Percentiles rank a stretch among this genome's conserved stretches.
Evolutionary conservation across 2,888 invertebrate genomes (phyloP).

Genomic region (Torymus aiolomorphi): DNA sequence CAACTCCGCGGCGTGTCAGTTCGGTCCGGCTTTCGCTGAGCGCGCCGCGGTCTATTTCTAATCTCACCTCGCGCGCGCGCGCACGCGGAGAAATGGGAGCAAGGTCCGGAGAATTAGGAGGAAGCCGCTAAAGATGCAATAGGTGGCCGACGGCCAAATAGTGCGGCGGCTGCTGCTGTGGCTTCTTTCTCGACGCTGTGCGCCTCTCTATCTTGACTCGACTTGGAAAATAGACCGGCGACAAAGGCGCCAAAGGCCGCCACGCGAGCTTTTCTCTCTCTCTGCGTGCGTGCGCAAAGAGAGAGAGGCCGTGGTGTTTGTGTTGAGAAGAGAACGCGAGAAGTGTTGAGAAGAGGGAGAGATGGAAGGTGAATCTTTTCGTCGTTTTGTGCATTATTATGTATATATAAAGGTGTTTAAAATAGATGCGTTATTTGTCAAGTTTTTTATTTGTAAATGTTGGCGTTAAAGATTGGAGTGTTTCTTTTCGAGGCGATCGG

Average conservation of each 20-base stretch:
- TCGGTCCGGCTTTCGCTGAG: slow-evolving; percentile 13
- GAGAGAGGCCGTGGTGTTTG: too few species aligned
- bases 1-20: slow-evolving; percentile 19
- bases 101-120: slow-evolving; percentile 75
- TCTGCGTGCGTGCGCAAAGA: neutral
- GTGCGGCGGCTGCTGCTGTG: too few species aligned
- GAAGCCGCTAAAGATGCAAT: slow-evolving; percentile 74
- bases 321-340: too few species aligned
- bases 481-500: too few species aligned
- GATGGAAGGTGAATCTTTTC: too few species aligned
- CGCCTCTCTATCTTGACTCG: slow-evolving; percentile 61
- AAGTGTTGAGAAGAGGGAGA: too few species aligned
- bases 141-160: slow-evolving; percentile 71
- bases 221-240: slow-evolving; percentile 71
- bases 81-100: slow-evolving; percentile 73
- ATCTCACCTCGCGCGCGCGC: slow-evolving; percentile 61
- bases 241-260: slow-evolving; percentile 31
- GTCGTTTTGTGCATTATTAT: too few species aligned
- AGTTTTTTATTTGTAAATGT: too few species aligned
- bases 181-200: too few species aligned
- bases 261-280: neutral
- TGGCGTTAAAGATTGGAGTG: too few species aligned
- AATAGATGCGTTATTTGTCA: too few species aligned
- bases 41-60: slow-evolving; percentile 65
- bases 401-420: too few species aligned